Percentiles rank a stretch among this genome's conserved stretches.
phyloP scores from a whole-genome alignment of 2,888 invertebrate species.

The Cepaea hortensis region DNA sequence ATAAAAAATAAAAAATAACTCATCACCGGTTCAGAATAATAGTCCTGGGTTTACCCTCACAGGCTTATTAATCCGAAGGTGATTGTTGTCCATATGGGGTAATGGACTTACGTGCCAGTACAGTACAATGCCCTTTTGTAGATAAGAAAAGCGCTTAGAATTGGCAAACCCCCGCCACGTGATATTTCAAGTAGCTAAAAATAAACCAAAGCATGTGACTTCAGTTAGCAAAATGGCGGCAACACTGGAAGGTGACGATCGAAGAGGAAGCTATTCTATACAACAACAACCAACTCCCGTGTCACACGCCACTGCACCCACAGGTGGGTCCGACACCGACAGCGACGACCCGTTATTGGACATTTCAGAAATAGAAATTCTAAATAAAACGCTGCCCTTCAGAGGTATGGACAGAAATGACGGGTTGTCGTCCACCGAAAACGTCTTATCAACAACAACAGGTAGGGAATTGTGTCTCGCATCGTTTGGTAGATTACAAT shows the following conservation, averaged over 20 bases:
- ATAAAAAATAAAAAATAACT: no score
- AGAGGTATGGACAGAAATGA: neutral
- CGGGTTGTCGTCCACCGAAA: neutral
- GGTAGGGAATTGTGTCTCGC: no score
- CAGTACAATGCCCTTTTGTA: no score
- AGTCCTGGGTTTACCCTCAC: no score
- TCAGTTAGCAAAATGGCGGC: constrained; percentile 12
- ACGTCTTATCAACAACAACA: no score
- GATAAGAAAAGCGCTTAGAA: no score
- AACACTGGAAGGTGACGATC: neutral
- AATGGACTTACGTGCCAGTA: no score
- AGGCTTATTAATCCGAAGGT: no score
- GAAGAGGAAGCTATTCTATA: neutral
- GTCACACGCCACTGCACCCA: neutral
- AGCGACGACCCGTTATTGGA: constrained; percentile 16
- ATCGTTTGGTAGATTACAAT: no score
- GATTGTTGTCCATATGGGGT: no score
- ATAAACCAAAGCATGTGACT: neutral
- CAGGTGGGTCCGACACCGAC: neutral
- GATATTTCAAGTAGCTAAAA: neutral
- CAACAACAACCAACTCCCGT: neutral
- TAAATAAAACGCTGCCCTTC: neutral
- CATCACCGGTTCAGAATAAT: no score
- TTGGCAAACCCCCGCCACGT: neutral
- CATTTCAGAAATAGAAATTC: constrained; percentile 9